Conservation (phyloP, 2,113 vertebrate species). For the Podarcis cretensis region DNA sequence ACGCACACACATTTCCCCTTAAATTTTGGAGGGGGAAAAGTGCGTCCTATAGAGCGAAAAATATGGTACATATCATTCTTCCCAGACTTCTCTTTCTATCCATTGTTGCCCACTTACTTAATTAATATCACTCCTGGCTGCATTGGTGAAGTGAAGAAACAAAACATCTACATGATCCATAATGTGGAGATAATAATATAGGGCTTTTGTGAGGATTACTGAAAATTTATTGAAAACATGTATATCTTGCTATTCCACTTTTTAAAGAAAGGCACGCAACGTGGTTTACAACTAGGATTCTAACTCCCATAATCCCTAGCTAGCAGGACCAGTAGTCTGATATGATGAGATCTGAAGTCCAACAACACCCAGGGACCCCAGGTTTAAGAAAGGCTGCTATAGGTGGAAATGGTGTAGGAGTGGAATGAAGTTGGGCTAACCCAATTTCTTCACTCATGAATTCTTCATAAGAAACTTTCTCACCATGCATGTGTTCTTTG, state of each 20-base stretch:
- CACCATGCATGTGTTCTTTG: slow-evolving; percentile 79
- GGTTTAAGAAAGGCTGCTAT: no score
- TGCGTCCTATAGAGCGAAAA: no score
- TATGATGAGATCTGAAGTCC: no score
- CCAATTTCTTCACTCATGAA: background rate
- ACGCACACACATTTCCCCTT: no score
- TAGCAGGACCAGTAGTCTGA: no score
- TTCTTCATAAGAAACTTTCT: slow-evolving; percentile 56
- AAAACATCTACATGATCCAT: background rate
- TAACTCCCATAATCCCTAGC: no score
- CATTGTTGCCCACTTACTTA: background rate
- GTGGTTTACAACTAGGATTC: background rate
- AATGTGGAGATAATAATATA: background rate
- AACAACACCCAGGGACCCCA: no score
- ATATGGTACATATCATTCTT: background rate
- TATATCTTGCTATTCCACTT: background rate
- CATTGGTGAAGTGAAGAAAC: background rate
- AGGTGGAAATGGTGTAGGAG: no score
- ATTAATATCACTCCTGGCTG: background rate
- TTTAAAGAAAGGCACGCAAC: background rate
- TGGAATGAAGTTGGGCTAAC: background rate
- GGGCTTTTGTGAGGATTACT: background rate
- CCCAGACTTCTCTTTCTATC: no score
- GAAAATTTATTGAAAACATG: background rate
- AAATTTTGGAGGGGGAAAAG: no score